A percentile compares a stretch with the other conserved stretches of the same genome.
Conservation (phyloP, 2,888 invertebrate genomes). For the Lasioglossum marginatum region DNA sequence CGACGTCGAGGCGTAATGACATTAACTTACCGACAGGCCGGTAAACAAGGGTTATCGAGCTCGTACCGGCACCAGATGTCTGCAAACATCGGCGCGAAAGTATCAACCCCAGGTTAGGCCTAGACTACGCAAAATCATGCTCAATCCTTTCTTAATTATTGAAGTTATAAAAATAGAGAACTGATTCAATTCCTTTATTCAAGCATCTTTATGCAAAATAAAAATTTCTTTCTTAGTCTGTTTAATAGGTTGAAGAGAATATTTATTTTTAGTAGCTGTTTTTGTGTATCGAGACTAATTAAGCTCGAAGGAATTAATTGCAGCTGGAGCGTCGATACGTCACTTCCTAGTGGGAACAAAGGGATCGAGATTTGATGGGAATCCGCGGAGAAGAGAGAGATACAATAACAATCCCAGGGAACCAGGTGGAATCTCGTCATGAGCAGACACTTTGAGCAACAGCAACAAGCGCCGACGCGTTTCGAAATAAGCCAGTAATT, state of each 20-base stretch:
- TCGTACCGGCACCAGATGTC: neutral
- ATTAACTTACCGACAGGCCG: conserved; percentile 19
- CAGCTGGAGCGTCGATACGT: neutral
- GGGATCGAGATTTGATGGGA: neutral
- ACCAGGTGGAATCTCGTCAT: conserved; percentile 17
- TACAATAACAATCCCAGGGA: neutral
- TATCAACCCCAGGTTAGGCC: neutral
- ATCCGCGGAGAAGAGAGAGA: conserved; percentile 4
- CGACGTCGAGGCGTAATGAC: conserved; percentile 21
- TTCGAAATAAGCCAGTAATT: conserved; percentile 56
- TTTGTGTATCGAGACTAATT: no score
- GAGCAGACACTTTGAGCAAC: conserved; percentile 18
- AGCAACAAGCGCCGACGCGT: conserved; percentile 10
- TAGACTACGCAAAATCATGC: neutral
- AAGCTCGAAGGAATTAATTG: neutral
- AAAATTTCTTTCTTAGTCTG: no score
- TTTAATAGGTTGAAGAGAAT: no score
- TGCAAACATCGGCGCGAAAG: conserved; percentile 27
- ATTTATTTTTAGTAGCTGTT: no score
- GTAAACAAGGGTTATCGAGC: conserved; percentile 47
- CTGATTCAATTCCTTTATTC: no score
- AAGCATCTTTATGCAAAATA: no score
- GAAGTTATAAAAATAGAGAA: no score
- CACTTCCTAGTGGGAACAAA: neutral
- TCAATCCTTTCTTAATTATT: neutral